Evolutionary conservation across 2,888 invertebrate genomes (phyloP), one percentile per base, ranked within the genome.

Genomic region (Nomada ruficornis): DNA sequence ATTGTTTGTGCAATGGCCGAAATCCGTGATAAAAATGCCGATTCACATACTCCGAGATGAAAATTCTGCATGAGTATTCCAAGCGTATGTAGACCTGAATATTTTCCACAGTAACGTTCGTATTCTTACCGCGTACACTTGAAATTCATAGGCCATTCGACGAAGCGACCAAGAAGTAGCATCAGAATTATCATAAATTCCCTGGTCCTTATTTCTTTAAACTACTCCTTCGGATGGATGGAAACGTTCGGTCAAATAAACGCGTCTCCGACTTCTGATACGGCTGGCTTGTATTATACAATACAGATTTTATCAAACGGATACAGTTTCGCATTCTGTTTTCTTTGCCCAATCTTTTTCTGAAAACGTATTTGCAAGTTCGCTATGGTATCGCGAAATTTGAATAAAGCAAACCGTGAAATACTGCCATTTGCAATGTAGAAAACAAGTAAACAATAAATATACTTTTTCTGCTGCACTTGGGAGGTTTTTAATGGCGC

Each of bases 71-170:
- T 36, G 57, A 70, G 50, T 57, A 62, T 79, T 64, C 55, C 29
- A 23, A 63, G 44, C 81, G 81, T 83, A 77, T 70, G 73, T 70
- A 55, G 60, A 23, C 60, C 9, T n/a, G 67, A 54, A 69, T 78
- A 75, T 75, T 78, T 82, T 26, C 54, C 29, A 29, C 47, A 57
- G 73, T 68, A 74, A 77, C 69, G 62, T 57, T 77, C 75, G 63
- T 75, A 84, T 79, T 86, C 78, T 44, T n/a, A 50, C 42, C 55
- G 78, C 77, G 63, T 59, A 60, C 76, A 52, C 77, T 86, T 85
- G 83, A 73, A 83, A 86, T 86, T 86, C 86, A 86, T 86, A 73
- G 85, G 62, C 80, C 67, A 81, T 86, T 86, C 77, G 72, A 75
- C 42, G 72, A 77, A 63, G 67, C 77, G 74, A 73, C 64, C 78